These are phyloP conservation scores for Heteropelma amictum DNA, from an alignment of 2,888 invertebrate genomes.

Conservation along the genomic window DNA sequence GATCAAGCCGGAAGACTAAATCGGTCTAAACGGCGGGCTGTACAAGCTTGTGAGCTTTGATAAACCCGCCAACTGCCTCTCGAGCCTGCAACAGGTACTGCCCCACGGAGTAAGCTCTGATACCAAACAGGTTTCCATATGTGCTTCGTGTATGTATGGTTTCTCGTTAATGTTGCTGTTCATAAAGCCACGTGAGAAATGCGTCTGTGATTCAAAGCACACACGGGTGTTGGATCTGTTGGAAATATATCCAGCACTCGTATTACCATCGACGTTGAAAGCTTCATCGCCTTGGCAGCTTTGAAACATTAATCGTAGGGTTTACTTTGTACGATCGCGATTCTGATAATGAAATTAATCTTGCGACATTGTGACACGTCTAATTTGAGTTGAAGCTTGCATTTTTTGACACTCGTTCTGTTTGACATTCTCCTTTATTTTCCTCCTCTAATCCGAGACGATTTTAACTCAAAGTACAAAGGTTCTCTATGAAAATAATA, in stretches of 20 bases:
- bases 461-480: too few species aligned
- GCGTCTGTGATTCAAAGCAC: not conserved
- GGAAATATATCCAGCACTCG: not conserved
- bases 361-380: too few species aligned
- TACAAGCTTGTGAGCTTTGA: slow-evolving; percentile 31
- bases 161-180: not conserved
- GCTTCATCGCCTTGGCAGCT: too few species aligned
- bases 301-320: too few species aligned
- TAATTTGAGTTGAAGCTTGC: too few species aligned
- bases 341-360: too few species aligned
- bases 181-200: not conserved
- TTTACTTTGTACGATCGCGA: too few species aligned
- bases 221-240: not conserved
- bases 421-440: too few species aligned
- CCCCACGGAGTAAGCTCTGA: not conserved
- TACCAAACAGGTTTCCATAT: not conserved
- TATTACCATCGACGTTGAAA: too few species aligned
- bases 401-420: too few species aligned
- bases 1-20: not conserved
- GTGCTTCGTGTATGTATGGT: not conserved
- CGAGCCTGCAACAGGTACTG: slow-evolving; percentile 44
- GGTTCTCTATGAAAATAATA: too few species aligned
- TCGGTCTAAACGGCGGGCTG: slow-evolving; percentile 15
- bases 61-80: slow-evolving; percentile 33
- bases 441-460: too few species aligned